Base-by-base conservation (phyloP, 2,113 vertebrate genomes). In the Hippocampus barbouri region DNA sequence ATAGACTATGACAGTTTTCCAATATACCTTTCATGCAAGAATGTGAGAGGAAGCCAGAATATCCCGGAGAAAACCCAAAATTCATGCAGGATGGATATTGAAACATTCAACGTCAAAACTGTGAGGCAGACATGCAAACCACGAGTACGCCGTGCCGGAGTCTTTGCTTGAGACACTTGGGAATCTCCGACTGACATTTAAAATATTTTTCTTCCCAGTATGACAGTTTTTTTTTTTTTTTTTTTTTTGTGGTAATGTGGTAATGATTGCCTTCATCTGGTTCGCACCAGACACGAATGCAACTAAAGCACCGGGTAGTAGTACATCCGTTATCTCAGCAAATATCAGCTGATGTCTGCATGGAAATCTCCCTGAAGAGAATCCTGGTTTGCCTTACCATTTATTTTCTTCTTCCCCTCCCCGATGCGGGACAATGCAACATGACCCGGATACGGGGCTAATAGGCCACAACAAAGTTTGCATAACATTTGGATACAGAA, bases 391-490 rank as follows among this genome's bases (percentile, higher is more conserved):
- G 27, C 70, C 78, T 66, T 66, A 63, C 77, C 76, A 78, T 82
- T 88, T 80, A 88, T 81, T 79, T 71, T 71, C 68, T 75, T 73
- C 65, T 65, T 70, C 63, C 72, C 85, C 76, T 83, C 72, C 85
- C 76, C 82, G 72, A 87, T 87, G 80, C 61, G 45, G 83, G 80
- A 86, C 74, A 82, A 73, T 70, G 72, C 72, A 68, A 77, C 75
- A 73, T 74, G 77, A 85, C 84, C 81, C 70, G 64, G 81, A 80
- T 83, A 79, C 68, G 68, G 64, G 75, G 67, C 80, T 83, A 81
- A 87, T 74, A 79, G 66, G 77, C 72, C 79, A 86, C 75, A 85
- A 84, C 79, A 86, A 79, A 75, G 85, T 85, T 84, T 83, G 80
- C 70, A 75, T 84, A 80, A 82, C 75, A 83, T 77, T 86, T 68